Conservation (phyloP, 1,140 invertebrate genomes). For the Apolygus lucorum region DNA sequence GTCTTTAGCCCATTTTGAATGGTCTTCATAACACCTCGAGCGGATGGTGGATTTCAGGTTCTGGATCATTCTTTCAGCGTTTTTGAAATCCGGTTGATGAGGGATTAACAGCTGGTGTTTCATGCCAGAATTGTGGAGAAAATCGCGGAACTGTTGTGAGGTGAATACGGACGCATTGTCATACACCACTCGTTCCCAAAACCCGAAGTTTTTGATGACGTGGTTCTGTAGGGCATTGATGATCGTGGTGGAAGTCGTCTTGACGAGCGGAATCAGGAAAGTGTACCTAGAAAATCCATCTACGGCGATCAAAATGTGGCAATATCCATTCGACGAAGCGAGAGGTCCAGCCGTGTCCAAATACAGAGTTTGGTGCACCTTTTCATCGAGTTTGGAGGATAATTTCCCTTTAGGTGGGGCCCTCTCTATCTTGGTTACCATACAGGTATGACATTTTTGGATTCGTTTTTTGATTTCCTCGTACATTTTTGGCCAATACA, state of each 20-base stretch:
- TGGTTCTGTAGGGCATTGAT: not conserved
- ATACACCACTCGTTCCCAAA: not conserved
- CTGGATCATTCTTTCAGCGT: not conserved
- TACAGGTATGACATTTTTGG: not conserved
- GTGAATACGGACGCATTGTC: conserved; percentile 6
- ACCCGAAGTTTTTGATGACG: not conserved
- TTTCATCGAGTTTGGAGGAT: not conserved
- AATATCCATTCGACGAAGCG: not conserved
- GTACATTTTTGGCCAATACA: not conserved
- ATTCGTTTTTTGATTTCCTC: not conserved
- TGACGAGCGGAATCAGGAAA: not conserved
- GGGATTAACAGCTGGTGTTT: not conserved
- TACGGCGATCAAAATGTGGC: not conserved
- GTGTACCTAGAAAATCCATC: conserved; percentile 9
- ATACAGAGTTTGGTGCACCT: not conserved
- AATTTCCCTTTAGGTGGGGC: not conserved
- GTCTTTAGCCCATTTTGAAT: conserved; percentile 10
- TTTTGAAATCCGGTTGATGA: not conserved
- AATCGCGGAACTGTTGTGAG: not conserved
- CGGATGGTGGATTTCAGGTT: not conserved
- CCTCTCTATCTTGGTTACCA: not conserved
- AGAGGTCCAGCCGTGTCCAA: not conserved
- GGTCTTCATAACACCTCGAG: not conserved
- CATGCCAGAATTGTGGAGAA: not conserved
- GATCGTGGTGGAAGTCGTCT: not conserved